Percentiles rank a stretch among this genome's conserved stretches.
phyloP scores from a whole-genome alignment of 1,140 invertebrate species.

The Bombus picipes region DNA sequence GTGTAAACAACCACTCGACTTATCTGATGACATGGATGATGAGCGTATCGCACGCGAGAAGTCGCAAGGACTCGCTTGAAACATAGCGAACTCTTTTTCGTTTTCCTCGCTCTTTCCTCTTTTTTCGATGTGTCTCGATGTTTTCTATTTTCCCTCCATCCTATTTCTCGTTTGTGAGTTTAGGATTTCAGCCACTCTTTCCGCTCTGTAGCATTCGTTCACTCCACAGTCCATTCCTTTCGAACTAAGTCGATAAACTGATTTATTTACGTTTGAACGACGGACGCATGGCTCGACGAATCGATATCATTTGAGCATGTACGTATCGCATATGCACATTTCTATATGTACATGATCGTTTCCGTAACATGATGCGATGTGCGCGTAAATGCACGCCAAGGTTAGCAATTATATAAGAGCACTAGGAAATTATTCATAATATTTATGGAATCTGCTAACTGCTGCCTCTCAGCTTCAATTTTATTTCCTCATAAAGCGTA shows the following conservation, averaged over 20 bases:
- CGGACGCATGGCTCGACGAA: background rate
- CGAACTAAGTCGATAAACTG: slow-evolving; percentile 34
- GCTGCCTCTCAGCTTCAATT: background rate
- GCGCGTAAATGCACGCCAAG: background rate
- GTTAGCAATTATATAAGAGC: slow-evolving; percentile 1
- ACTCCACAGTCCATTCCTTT: slow-evolving; percentile 1
- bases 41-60: slow-evolving; percentile 9
- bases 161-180: background rate
- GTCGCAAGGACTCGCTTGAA: slow-evolving; percentile 16
- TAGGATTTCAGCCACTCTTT: background rate
- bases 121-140: no score
- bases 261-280: slow-evolving; percentile 50
- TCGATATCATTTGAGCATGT: slow-evolving; percentile 33
- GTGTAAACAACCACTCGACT: slow-evolving; percentile 44
- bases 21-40: background rate
- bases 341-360: slow-evolving; percentile 10
- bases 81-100: slow-evolving; percentile 8
- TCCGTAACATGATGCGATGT: background rate
- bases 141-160: background rate
- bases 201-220: background rate
- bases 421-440: background rate
- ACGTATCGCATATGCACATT: background rate
- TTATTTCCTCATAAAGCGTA: background rate
- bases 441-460: background rate
- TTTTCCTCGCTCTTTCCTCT: background rate